These are phyloP conservation scores for Acleris sparsana DNA, from an alignment of 2,888 invertebrate species.

Conservation along the genomic window DNA sequence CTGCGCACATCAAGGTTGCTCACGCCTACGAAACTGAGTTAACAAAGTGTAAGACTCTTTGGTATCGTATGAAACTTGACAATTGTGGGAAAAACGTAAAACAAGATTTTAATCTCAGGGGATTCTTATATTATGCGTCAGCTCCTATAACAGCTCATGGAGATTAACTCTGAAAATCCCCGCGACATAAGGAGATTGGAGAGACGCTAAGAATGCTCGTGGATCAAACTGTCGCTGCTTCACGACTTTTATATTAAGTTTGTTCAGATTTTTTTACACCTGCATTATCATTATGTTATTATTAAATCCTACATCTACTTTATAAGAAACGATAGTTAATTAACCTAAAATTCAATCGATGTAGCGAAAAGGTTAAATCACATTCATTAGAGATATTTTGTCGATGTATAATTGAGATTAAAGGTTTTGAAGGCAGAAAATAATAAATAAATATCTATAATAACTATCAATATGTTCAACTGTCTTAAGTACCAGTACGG, in stretches of 20 bases:
- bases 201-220: conserved; percentile 20
- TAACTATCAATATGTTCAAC: too few species aligned
- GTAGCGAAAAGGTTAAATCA: too few species aligned
- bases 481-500: too few species aligned
- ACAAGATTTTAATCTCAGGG: conserved; percentile 29
- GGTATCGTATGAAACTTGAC: conserved; percentile 15
- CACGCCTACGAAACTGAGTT: conserved; percentile 22
- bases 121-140: conserved; percentile 16
- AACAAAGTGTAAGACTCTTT: conserved; percentile 17
- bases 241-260: background rate
- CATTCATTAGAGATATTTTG: too few species aligned
- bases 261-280: too few species aligned
- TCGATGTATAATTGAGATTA: too few species aligned
- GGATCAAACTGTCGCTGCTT: conserved; percentile 18
- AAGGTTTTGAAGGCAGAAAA: too few species aligned
- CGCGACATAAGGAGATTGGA: conserved; percentile 25
- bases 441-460: too few species aligned
- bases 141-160: conserved; percentile 22
- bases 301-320: too few species aligned
- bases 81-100: conserved; percentile 32
- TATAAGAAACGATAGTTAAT: too few species aligned
- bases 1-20: conserved; percentile 26
- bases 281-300: too few species aligned
- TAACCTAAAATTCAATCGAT: too few species aligned
- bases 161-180: conserved; percentile 28